Evolutionary conservation across 1,140 invertebrate genomes (phyloP), one percentile per base, ranked within the genome.

Genomic region (Sogatella furcifera): DNA sequence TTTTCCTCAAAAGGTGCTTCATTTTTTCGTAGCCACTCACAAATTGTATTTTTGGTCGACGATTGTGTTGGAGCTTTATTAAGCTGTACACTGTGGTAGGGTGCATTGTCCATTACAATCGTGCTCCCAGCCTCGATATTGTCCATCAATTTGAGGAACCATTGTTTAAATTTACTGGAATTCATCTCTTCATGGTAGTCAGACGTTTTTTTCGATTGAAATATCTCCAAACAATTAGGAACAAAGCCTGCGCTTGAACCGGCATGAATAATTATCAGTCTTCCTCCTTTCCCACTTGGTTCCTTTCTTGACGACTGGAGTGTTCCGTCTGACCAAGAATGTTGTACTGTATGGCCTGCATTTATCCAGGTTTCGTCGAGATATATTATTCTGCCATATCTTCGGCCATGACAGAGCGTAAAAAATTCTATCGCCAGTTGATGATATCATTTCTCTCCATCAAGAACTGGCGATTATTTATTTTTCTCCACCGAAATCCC

Each of bases 151-250:
- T 31, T 31, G 4, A 5, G 5, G 13, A 49, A 49, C 44, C 44
- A 49, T 49, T 49, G n/a, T 15, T 49, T 17, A 13, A 49, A 49
- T 21, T 49, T 49, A 49, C 19, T 21, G 5, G n/a, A 21, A 49
- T 49, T 49, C 44, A 49, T 49, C 44, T 49, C 44, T 13, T 49
- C 44, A 21, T 49, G 44, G 44, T 49, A 49, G 44, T 49, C 44
- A 6, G 44, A 17, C 4, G 44, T 49, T 49, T 49, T 49, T 49
- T 49, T 49, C 13, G 44, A 49, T 17, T 15, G 19, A 49, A 49
- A 49, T 15, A 49, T 15, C 13, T 17, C n/a, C 4, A 15, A 13
- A 49, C 44, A 49, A 49, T 49, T 49, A 6, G 44, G 44, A 49
- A 49, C 19, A 21, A 49, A 49, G 8, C 44, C 44, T 15, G n/a